Evolutionary conservation across 2,113 vertebrate species (phyloP).

Genomic region (Lamprotornis superbus): DNA sequence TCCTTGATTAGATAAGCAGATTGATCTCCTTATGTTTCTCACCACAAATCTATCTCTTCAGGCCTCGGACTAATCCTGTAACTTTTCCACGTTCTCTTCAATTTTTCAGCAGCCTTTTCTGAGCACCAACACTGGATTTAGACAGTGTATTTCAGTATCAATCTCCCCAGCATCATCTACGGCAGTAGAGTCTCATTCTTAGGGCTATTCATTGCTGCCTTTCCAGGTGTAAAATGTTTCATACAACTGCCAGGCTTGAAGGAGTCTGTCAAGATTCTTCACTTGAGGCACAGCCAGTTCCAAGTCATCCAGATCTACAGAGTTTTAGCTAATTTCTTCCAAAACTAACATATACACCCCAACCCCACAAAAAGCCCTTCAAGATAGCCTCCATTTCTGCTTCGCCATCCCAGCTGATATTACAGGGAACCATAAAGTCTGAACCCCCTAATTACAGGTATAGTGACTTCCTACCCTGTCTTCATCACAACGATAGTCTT

Average conservation of each 20-base stretch:
- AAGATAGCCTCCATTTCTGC: not conserved
- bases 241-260: not conserved
- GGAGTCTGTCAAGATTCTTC: not conserved
- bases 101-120: constrained; percentile 10
- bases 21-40: constrained; percentile 8
- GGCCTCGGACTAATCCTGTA: not conserved
- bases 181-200: not conserved
- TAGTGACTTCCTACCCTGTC: not conserved
- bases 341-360: not conserved
- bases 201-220: not conserved
- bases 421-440: not conserved
- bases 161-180: not conserved
- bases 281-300: not conserved
- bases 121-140: not conserved
- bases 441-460: not conserved
- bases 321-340: not conserved
- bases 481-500: not conserved
- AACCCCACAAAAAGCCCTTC: not conserved
- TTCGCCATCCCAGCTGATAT: not conserved
- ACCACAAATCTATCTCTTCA: not conserved
- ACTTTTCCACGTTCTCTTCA: not conserved
- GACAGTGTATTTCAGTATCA: not conserved
- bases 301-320: not conserved
- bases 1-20: constrained; percentile 1
- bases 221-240: not conserved